Evolutionary conservation across 2,113 vertebrate species (phyloP).

Genomic region (Brachypodius melanocephalos): DNA sequence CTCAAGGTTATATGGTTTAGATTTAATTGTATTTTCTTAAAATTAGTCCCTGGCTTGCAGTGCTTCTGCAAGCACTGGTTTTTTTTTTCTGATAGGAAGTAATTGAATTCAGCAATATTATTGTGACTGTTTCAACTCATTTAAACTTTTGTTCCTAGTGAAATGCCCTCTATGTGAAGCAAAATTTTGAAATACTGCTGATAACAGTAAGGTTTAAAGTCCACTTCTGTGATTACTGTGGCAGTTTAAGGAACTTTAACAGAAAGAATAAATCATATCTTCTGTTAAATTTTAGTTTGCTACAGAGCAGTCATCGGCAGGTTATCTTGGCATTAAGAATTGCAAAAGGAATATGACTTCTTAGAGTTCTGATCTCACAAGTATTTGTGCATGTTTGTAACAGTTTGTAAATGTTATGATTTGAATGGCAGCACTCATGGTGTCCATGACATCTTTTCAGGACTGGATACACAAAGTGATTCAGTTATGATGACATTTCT

Average conservation of each 20-base stretch:
- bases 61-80: background rate
- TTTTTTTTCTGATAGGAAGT: background rate
- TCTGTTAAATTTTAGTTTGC: background rate
- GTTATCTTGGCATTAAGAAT: background rate
- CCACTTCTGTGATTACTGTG: background rate
- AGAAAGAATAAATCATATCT: background rate
- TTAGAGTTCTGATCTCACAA: background rate
- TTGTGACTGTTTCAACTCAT: background rate
- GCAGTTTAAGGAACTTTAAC: background rate
- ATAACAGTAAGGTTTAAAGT: background rate
- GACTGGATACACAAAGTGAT: background rate
- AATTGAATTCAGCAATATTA: background rate
- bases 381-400: background rate
- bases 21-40: background rate
- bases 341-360: background rate
- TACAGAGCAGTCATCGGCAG: background rate
- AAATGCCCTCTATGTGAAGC: background rate
- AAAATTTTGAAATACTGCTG: background rate
- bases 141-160: background rate
- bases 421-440: background rate
- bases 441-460: background rate
- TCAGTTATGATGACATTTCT: background rate
- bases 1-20: background rate
- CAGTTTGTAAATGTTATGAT: rapidly evolving
- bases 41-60: background rate